Evolutionary conservation across 1,140 invertebrate genomes (phyloP), one percentile per base, ranked within the genome.

Genomic region (Drosophila nigrodunni): DNA sequence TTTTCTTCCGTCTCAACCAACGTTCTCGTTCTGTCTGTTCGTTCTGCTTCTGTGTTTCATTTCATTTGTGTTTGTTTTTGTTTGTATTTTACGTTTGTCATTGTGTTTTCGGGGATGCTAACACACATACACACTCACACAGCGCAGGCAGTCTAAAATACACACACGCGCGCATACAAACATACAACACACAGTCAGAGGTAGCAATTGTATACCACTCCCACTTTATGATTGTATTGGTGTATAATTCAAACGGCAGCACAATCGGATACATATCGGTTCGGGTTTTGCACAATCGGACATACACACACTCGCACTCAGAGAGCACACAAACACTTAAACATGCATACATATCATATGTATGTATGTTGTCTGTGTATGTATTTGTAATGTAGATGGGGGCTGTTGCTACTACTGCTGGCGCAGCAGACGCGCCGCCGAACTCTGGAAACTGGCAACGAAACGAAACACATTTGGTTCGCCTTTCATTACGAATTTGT

Each of bases 401-500:
- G 55, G 9, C 73, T 60, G 75, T 75, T 62, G 78, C 66, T 9
- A 46, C 74, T 67, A 62, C 65, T 47, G 52, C 58, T 66, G 61
- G 49, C 57, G 73, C 52, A 60, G 80, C 52, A 57, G 82, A 52
- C 57, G 61, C 44, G 25, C 1, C 25, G 25, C 76, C 64, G 77
- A 64, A 68, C 79, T 74, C 60, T 71, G 74, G 72, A 78, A 90
- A 80, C 74, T 70, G 67, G 82, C 81, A 86, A 90, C 81, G 81
- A 86, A 81, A 90, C 71, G 77, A 90, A 91, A 88, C 86, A 89
- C 86, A 89, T 85, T 85, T 80, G 83, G 80, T 71, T 91, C 80
- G 82, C 89, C 80, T 91, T 90, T 92, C 90, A 92, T 92, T 92
- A 89, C 87, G 90, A 91, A 92, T 92, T 92, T 92, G 90, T 92